Base-by-base conservation (phyloP, 1,140 invertebrate genomes). In the Drosophila ercepeae region DNA sequence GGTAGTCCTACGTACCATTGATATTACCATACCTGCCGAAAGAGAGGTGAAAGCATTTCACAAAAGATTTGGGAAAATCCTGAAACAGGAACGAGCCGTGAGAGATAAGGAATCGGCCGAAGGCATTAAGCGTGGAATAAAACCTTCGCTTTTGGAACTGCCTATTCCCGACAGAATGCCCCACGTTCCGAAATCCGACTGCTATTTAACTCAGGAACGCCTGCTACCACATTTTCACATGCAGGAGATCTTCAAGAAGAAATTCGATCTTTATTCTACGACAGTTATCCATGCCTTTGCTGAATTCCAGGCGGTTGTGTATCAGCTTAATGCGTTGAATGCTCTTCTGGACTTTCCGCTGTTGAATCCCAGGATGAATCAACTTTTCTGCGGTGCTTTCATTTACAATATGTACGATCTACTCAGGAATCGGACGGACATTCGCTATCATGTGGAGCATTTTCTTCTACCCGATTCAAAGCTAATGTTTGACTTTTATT, bases 351-450 rank as follows among this genome's bases (percentile, higher is more conserved):
- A 92, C 18, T 91, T 90, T 64, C 94, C 94, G 0, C 94, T 93
- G 72, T 65, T 91, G 54, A 83, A 91, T 75, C 92, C 92, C 29
- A 90, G 91, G 32, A 92, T 94, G 79, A 92, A 92, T 41, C 92
- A 93, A 71, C 92, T 94, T 45, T 95, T 93, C 68, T 95, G 95
- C 91, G 95, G 95, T 0, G 95, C 95, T 5, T 94, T 96, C 82
- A 72, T 95, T 3, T 96, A 96, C 75, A 96, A 96, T 92, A 91
- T 95, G 6, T 94, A 93, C 71, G 81, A 91, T 45, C 93, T 93
- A 73, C 92, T 95, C 46, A 92, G 92, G 54, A 92, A 91, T 50
- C 92, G 94, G 9, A 46, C 73, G 1, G 91, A 94, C 76, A 90
- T 94, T 3, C 75, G 91, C 18, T 72, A 60, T 25, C 95, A 94